Percentiles rank a stretch among this genome's conserved stretches.
phyloP scores from a whole-genome alignment of 2,797 vertebrate species.

The Phaenicophaeus curvirostris region DNA sequence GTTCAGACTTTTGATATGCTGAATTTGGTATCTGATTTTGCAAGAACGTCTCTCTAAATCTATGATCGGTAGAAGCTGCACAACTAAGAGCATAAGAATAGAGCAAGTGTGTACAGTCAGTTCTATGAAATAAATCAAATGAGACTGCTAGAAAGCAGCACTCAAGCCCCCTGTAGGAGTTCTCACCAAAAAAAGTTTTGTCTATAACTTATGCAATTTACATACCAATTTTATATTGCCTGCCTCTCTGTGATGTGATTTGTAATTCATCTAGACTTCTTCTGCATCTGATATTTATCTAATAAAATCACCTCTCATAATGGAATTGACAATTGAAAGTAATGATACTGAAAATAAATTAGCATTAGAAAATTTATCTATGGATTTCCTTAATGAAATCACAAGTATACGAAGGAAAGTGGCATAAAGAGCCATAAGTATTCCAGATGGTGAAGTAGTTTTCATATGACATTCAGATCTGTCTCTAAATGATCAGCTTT shows the following conservation, averaged over 20 bases:
- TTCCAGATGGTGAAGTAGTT: slow-evolving; percentile 27
- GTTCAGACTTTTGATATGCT: neutral
- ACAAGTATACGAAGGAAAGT: slow-evolving; percentile 44
- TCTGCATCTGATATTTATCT: slow-evolving; percentile 38
- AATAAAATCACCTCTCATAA: slow-evolving; percentile 62
- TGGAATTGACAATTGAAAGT: slow-evolving; percentile 49
- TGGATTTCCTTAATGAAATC: slow-evolving; percentile 18
- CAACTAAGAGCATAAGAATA: neutral
- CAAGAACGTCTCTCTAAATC: neutral
- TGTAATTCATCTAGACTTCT: slow-evolving; percentile 49
- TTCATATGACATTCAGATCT: neutral
- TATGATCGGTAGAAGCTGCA: neutral
- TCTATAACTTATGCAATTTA: neutral
- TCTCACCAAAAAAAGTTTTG: neutral
- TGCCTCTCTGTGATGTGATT: slow-evolving; percentile 14
- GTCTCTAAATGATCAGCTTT: neutral
- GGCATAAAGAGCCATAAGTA: neutral
- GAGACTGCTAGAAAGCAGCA: neutral
- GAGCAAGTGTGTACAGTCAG: neutral
- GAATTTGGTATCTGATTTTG: neutral
- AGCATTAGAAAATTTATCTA: slow-evolving; percentile 47
- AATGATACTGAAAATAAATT: slow-evolving; percentile 39
- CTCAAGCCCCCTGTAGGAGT: neutral
- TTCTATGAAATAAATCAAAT: neutral
- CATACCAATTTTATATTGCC: neutral